phyloP scores from a whole-genome alignment of 2,797 vertebrate genomes.

The Tapirus indicus region DNA sequence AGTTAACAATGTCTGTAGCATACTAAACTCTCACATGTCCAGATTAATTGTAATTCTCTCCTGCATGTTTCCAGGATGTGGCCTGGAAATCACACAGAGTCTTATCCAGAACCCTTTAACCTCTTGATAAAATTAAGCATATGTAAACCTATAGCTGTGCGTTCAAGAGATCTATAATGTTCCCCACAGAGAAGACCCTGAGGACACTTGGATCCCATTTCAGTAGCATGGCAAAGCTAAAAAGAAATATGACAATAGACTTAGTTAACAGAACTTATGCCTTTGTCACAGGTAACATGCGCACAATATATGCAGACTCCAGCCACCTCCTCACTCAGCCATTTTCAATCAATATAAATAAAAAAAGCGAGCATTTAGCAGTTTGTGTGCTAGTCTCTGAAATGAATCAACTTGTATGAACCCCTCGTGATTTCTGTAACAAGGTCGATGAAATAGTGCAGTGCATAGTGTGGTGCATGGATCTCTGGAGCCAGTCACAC shows the following conservation, averaged over 20 bases:
- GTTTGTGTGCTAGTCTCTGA: neutral
- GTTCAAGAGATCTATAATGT: neutral
- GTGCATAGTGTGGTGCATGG: fast-evolving
- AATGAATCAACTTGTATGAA: neutral
- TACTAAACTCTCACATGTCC: neutral
- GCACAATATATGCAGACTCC: neutral
- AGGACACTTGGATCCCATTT: neutral
- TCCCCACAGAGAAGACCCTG: neutral
- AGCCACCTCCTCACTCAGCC: neutral
- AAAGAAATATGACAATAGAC: neutral
- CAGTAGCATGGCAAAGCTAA: neutral
- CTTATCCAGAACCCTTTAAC: neutral
- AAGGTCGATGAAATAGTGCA: neutral
- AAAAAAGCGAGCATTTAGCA: neutral
- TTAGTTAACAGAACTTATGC: neutral
- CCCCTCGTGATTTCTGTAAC: neutral
- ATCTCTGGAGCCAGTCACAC: neutral
- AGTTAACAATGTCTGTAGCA: neutral
- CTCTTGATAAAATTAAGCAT: neutral
- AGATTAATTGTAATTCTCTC: neutral
- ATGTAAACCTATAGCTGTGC: neutral
- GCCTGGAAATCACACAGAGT: neutral
- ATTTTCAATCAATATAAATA: neutral
- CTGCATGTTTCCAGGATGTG: neutral
- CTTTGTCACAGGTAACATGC: neutral